These are phyloP conservation scores for Clupea harengus DNA, from an alignment of 2,113 vertebrate species.

Conservation along the genomic window DNA sequence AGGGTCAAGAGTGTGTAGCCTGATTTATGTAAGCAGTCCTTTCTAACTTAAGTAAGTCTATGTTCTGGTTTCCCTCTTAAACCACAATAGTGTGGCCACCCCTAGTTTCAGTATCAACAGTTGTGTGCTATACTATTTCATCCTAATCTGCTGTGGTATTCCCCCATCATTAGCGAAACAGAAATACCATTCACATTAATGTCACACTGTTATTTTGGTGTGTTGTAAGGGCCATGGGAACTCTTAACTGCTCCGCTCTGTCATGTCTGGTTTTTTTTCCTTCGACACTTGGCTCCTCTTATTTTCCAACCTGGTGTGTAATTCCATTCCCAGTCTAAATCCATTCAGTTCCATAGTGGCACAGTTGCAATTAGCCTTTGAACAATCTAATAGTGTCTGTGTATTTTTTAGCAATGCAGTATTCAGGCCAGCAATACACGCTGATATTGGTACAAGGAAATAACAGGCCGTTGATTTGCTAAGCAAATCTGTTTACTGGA, in stretches of 20 bases:
- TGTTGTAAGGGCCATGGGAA: background rate
- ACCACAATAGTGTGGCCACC: background rate
- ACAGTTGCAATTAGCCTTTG: background rate
- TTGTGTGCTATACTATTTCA: background rate
- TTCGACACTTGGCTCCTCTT: background rate
- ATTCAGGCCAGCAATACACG: background rate
- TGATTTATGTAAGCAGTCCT: background rate
- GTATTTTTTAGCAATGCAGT: background rate
- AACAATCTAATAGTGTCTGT: background rate
- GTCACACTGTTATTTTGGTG: background rate
- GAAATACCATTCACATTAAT: background rate
- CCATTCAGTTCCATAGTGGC: background rate
- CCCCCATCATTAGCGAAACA: conserved; percentile 8
- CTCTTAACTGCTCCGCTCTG: background rate
- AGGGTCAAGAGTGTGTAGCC: background rate
- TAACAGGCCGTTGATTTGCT: background rate
- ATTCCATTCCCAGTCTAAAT: conserved; percentile 15
- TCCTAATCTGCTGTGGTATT: conserved; percentile 1
- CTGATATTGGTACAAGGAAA: background rate
- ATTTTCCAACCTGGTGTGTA: background rate
- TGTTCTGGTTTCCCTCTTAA: background rate
- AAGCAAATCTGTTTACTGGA: background rate
- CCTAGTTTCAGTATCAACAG: background rate
- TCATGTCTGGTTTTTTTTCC: background rate
- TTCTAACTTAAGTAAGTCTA: background rate